Evolutionary conservation across 2,888 invertebrate species (phyloP), one percentile per base, ranked within the genome.

Genomic region (Xanthorhoe designata): DNA sequence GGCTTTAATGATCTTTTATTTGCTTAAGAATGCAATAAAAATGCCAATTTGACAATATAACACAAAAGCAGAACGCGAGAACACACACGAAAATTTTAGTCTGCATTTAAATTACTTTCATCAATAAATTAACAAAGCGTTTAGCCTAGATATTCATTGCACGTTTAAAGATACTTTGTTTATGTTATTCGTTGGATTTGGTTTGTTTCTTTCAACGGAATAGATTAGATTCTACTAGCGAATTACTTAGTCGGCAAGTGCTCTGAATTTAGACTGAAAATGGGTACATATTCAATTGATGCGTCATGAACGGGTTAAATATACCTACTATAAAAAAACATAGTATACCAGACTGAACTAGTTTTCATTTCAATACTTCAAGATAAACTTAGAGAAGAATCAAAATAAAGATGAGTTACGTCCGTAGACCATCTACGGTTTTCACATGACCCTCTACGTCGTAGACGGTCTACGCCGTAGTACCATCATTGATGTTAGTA

Each of bases 111-210:
- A 19, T 49, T 32, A 35, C 15, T 45, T n/a, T 42, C 51, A 56
- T 42, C 42, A 45, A 29, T 63, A 57, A 57, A 63, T 64, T 53
- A 58, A 58, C 58, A 32, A 59, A 67, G 15, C 47, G 47, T 47
- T 78, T 78, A 81, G 71, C 79, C 83, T 78, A 83, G 73, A 78
- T 86, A 80, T 78, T 74, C 50, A 38, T 57, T 56, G 56, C 51
- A 58, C 45, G 32, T 53, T 47, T 52, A 68, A 69, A 67, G 32
- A 66, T 54, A 54, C 38, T 53, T 67, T 73, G 69, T 73, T 73
- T 73, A 71, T 55, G 66, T 66, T 64, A 61, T 57, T 56, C 62
- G 47, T 50, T 24, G 56, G 54, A 52, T 63, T 51, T 53, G 64
- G 69, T 69, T 69, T 61, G 63, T 71, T 73, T 73, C 68, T 71